Percentiles rank a stretch among this genome's conserved stretches.
These are phyloP conservation scores for Drosophila melanogaster DNA, from an alignment of 1,140 invertebrate species.

Conservation along the genomic window DNA sequence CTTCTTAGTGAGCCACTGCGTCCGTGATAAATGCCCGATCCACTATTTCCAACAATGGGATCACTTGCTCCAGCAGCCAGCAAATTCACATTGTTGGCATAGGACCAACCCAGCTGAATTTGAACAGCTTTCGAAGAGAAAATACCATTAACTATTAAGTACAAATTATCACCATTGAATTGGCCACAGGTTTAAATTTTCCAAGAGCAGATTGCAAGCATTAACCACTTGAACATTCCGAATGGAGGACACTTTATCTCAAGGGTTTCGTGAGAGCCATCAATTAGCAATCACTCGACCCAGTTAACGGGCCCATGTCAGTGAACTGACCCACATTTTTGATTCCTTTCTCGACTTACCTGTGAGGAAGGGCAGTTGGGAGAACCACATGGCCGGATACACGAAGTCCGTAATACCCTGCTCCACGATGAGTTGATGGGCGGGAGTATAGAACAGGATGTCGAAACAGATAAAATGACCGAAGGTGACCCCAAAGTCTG, in stretches of 20 bases:
- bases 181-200: background rate
- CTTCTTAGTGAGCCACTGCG: slow-evolving; percentile 47
- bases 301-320: background rate
- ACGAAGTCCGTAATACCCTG: slow-evolving; percentile 88
- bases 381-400: slow-evolving; percentile 90
- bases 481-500: slow-evolving; percentile 93
- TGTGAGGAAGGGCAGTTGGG: slow-evolving; percentile 89
- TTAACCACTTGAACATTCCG: background rate
- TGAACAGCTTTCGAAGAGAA: slow-evolving; percentile 82
- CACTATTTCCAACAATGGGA: slow-evolving; percentile 73
- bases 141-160: background rate
- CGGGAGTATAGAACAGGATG: slow-evolving; percentile 89
- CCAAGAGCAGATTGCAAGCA: background rate
- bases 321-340: slow-evolving; percentile 1
- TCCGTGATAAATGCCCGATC: slow-evolving; percentile 85
- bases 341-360: slow-evolving; percentile 82
- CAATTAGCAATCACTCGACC: slow-evolving; percentile 2
- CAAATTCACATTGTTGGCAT: slow-evolving; percentile 85
- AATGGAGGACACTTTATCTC: background rate
- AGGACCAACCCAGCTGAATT: slow-evolving; percentile 85
- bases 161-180: background rate
- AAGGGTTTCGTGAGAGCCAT: slow-evolving; percentile 3
- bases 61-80: slow-evolving; percentile 85
- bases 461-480: slow-evolving; percentile 92
- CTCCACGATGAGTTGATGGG: slow-evolving; percentile 35